These are phyloP conservation scores for Hirundo rustica DNA, from an alignment of 2,797 vertebrate genomes.

Conservation along the genomic window DNA sequence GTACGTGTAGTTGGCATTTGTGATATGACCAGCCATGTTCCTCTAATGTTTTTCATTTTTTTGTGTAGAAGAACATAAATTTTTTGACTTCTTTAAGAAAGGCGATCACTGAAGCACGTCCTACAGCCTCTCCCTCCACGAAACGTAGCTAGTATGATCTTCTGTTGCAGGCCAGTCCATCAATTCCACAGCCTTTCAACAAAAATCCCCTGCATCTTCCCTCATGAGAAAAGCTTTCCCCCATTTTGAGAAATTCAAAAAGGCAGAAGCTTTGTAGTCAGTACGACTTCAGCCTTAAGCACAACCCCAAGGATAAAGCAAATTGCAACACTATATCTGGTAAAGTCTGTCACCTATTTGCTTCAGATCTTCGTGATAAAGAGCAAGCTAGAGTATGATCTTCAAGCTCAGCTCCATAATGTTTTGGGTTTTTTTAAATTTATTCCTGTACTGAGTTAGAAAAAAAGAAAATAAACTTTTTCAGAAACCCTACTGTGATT, in stretches of 20 bases:
- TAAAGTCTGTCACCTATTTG: background rate
- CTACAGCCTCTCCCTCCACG: fast-evolving
- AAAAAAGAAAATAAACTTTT: background rate
- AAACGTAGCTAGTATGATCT: background rate
- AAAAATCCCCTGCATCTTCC: background rate
- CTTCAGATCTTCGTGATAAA: background rate
- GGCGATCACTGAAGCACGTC: fast-evolving
- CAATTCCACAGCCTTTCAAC: background rate
- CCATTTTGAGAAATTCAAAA: background rate
- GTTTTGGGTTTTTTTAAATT: background rate
- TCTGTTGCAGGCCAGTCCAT: background rate
- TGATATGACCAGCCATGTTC: background rate
- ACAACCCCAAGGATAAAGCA: background rate
- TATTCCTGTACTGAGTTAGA: background rate
- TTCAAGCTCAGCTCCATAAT: background rate
- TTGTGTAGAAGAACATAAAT: background rate
- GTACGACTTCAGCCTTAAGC: background rate
- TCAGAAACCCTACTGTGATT: background rate
- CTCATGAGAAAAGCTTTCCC: background rate
- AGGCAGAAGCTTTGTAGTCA: background rate
- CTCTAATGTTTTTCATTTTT: background rate
- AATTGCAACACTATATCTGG: background rate
- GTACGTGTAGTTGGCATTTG: background rate
- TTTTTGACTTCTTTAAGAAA: background rate
- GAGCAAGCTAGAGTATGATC: background rate